Evolutionary conservation across 2,888 invertebrate species (phyloP), one percentile per base, ranked within the genome.

Genomic region (Muscina levida): DNA sequence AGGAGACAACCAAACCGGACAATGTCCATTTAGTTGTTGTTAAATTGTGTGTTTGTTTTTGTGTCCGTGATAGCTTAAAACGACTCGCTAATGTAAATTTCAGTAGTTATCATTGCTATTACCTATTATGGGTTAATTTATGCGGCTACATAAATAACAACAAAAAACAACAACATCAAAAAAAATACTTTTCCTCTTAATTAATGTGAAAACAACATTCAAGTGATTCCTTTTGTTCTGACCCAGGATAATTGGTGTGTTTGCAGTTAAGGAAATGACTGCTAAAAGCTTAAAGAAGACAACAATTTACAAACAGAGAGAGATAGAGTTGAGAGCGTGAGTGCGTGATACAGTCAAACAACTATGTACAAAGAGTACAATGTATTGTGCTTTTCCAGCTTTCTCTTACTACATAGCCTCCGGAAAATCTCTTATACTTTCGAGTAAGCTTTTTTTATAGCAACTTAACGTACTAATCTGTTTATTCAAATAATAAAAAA

Each of bases 161-260:
- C n/a, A n/a, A n/a, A n/a, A 42, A 15, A 2, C 62, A 11, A 42
- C 13, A n/a, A n/a, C n/a, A n/a, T n/a, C n/a, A n/a, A n/a, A n/a
- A n/a, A n/a, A 62, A 42, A 31, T 37, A 22, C 19, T 42, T 62
- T 39, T 62, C 42, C 13, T 62, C 10, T 22, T 62, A 62, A 62
- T 42, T 62, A 42, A 62, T 62, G 39, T 37, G 42, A 62, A 42
- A 42, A 62, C 37, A 62, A 59, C 31, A 31, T 31, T 39, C n/a
- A 42, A 70, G 6, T 48, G 62, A 75, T 72, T 77, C 48, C 44
- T 66, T 77, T 59, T 44, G 26, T 73, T 31, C 70, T 77, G 51
- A 71, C 77, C 76, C 80, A 80, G 80, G 71, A 80, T 71, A 67
- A 71, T 44, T 72, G 72, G 1, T 44, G 67, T 17, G 17, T 11